Percentiles rank a stretch among this genome's conserved stretches.
Conservation (phyloP, 2,113 vertebrate genomes). For the Burhinus bistriatus region DNA sequence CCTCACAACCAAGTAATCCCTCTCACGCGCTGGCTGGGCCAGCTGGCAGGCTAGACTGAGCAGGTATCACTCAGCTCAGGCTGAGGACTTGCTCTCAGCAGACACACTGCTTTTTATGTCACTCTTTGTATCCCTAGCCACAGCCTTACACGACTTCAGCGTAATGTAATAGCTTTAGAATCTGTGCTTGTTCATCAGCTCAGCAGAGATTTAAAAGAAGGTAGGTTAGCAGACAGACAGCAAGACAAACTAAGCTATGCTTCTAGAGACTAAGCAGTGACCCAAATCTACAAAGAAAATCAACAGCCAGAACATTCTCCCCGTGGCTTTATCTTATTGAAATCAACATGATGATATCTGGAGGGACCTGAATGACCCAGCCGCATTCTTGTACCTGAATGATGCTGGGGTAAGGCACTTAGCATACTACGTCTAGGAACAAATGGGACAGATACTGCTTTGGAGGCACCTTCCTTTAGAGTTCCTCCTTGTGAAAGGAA, state of each 20-base stretch:
- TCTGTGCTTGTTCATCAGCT: not conserved
- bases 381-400: fast-evolving
- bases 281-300: not conserved
- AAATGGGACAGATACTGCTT: not conserved
- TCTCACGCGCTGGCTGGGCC: fast-evolving
- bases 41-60: not conserved
- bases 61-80: not conserved
- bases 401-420: not conserved
- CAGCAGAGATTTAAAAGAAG: not conserved
- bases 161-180: fast-evolving
- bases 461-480: not conserved
- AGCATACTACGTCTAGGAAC: not conserved
- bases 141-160: not conserved
- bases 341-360: not conserved
- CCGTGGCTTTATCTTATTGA: not conserved
- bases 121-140: not conserved
- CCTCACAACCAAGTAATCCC: not conserved
- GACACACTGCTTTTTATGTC: not conserved
- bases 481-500: not conserved
- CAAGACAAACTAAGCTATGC: not conserved
- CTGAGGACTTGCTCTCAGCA: not conserved
- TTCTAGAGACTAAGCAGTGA: not conserved
- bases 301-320: not conserved
- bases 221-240: not conserved
- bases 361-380: not conserved